Evolutionary conservation across 2,113 vertebrate genomes (phyloP).

Genomic region (Erythrocercus mccallii): DNA sequence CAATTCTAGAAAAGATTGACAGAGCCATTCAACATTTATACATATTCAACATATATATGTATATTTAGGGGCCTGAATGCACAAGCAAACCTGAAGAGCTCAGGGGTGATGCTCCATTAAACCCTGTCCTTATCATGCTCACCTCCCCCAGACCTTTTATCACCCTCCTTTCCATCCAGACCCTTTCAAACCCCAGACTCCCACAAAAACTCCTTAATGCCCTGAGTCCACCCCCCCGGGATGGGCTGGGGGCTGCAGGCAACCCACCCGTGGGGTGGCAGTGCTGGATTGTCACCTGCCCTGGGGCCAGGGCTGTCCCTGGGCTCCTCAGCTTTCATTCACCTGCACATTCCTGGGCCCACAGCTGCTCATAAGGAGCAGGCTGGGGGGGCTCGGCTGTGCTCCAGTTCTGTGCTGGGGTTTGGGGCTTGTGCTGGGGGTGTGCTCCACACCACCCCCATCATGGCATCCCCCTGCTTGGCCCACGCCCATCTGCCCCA

Average conservation of each 20-base stretch:
- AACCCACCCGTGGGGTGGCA: background rate
- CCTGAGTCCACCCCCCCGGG: fast-evolving
- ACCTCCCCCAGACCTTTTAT: background rate
- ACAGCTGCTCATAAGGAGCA: background rate
- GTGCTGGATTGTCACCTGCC: background rate
- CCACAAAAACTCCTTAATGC: background rate
- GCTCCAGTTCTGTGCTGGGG: background rate
- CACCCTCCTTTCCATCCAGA: background rate
- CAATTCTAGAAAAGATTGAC: background rate
- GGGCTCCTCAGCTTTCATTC: background rate
- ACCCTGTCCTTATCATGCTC: background rate
- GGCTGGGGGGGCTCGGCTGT: background rate
- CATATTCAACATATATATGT: background rate
- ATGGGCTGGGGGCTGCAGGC: background rate
- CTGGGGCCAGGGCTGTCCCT: fast-evolving
- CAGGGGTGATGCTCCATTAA: background rate
- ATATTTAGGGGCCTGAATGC: background rate
- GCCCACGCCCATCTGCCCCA: fast-evolving
- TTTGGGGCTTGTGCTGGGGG: background rate
- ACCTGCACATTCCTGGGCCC: no score
- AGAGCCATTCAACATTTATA: background rate
- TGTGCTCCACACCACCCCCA: background rate
- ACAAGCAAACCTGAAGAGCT: background rate
- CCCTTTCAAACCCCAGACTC: background rate
- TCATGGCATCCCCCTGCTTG: background rate